Conservation (phyloP, 2,797 vertebrate species). For the Petrocephalus sullivani region DNA sequence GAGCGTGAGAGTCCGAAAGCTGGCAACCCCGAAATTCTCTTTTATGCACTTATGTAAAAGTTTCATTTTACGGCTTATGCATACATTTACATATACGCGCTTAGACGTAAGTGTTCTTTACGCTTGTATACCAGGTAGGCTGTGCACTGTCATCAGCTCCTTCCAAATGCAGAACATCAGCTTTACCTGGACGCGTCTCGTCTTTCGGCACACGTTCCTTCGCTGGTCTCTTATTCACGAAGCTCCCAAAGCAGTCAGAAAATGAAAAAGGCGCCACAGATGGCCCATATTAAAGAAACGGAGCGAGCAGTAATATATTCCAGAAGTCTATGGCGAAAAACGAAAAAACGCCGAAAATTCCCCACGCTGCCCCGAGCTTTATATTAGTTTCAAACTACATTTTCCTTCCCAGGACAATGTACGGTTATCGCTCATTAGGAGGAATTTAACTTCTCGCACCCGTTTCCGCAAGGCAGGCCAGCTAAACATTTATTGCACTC, state of each 20-base stretch:
- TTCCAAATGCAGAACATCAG: not conserved
- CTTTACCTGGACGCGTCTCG: not conserved
- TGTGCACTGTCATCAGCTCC: not conserved
- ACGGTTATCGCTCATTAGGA: not conserved
- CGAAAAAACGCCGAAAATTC: not conserved
- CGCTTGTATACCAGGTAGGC: not conserved
- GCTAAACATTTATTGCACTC: not conserved
- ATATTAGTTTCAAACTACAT: not conserved
- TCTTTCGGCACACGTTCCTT: not conserved
- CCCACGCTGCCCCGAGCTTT: not conserved
- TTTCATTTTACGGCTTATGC: not conserved
- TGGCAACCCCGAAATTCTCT: too few relatives aligned
- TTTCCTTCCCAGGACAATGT: not conserved
- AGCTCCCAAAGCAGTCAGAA: not conserved
- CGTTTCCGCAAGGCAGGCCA: not conserved
- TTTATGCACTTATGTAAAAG: not conserved
- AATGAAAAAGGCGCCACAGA: slow-evolving; percentile 11
- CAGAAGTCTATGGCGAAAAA: not conserved
- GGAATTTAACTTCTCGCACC: not conserved
- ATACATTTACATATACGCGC: not conserved
- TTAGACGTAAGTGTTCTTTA: not conserved
- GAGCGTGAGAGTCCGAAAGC: not conserved
- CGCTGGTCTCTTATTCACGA: not conserved
- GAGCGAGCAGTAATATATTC: not conserved
- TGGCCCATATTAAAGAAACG: slow-evolving; percentile 17